Conservation (phyloP, 1,140 invertebrate genomes). For the Pseudomyrmex gracilis region DNA sequence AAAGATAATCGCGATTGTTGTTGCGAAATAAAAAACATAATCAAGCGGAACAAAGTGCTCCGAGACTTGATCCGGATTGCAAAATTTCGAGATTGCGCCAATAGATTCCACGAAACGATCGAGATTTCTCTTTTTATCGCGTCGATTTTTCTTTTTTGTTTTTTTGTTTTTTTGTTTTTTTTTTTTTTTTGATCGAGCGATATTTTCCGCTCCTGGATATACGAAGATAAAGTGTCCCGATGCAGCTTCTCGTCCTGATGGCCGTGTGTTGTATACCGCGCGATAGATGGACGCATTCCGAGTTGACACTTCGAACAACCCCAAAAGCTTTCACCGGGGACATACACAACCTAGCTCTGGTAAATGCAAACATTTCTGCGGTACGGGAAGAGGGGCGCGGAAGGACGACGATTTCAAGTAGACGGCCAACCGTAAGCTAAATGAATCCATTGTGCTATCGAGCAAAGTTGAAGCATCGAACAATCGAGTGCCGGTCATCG, state of each 20-base stretch:
- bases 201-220: conserved; percentile 46
- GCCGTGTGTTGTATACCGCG: conserved; percentile 40
- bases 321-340: conserved; percentile 77
- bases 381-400: conserved; percentile 65
- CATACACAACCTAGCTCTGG: conserved; percentile 69
- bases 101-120: neutral
- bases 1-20: neutral
- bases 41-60: neutral
- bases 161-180: neutral
- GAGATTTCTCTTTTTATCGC: neutral
- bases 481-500: conserved; percentile 60
- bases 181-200: conserved; percentile 20
- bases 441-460: conserved; percentile 79
- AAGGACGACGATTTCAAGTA: conserved; percentile 68
- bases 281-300: conserved; percentile 75
- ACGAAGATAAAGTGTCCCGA: conserved; percentile 66
- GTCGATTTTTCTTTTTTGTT: no score
- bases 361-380: conserved; percentile 83
- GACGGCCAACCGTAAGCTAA: conserved; percentile 66
- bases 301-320: conserved; percentile 76
- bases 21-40: neutral
- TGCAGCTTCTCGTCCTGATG: conserved; percentile 46
- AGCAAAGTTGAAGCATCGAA: conserved; percentile 77
- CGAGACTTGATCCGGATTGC: neutral
- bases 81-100: neutral